Base-by-base conservation (phyloP, 2,888 invertebrate genomes). In the Aphodius granarius region DNA sequence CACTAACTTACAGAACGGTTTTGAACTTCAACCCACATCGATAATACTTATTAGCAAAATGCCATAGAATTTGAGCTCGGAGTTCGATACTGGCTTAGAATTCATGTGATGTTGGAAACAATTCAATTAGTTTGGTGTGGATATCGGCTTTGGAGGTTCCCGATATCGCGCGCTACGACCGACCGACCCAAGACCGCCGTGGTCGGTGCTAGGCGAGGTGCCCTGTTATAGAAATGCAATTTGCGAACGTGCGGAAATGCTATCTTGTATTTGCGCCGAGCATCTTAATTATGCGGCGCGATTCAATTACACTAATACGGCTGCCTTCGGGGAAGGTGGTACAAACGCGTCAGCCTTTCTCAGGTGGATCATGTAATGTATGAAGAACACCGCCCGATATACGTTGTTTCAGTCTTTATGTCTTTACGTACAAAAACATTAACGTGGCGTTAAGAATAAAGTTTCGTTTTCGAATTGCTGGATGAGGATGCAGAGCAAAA, bases 171-270 rank as follows among this genome's bases (percentile, higher is more conserved):
- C 43, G 43, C 43, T 6, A 43, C 43, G 43, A 43, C 43, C 43
- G 43, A 2, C 43, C n/a, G n/a, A n/a, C n/a, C n/a, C n/a, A n/a
- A n/a, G n/a, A n/a, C n/a, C n/a, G n/a, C n/a, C n/a, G n/a, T n/a
- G n/a, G n/a, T n/a, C n/a, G n/a, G n/a, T n/a, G n/a, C n/a, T n/a
- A n/a, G n/a, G n/a, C n/a, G n/a, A n/a, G n/a, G n/a, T n/a, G 43
- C 43, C 43, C 43, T 43, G 4, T 43, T 43, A 43, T 43, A 43
- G 43, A 68, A 19, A 68, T 68, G 68, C 68, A 68, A 68, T 68
- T 68, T 68, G n/a, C n/a, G 19, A 68, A 68, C 68, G 68, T 68
- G 68, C 20, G 68, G 21, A 68, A 68, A n/a, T 68, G 20, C 68
- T 68, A 66, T 21, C 68, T 20, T 68, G 21, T 43, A 43, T 43